These are phyloP conservation scores for Cheracebus regulus DNA, from an alignment of 2,797 vertebrate species.

Conservation along the genomic window DNA sequence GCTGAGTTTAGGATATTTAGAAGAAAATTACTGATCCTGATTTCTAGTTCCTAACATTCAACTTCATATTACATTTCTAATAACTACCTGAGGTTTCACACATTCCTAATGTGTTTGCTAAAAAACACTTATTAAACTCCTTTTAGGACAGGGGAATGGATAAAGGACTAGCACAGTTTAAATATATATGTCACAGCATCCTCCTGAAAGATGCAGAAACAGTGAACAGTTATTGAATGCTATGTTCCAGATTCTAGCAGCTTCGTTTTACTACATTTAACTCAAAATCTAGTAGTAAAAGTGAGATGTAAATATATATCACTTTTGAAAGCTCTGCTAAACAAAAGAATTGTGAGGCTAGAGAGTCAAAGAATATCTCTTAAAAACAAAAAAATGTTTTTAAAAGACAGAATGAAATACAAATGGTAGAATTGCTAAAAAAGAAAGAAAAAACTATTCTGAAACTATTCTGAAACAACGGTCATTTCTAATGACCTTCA, in stretches of 20 bases:
- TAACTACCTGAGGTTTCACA: neutral
- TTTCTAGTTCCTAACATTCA: neutral
- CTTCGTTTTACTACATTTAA: neutral
- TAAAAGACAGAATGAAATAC: neutral
- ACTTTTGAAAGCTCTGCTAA: neutral
- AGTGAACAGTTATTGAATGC: neutral
- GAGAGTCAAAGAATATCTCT: neutral
- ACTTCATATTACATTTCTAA: neutral
- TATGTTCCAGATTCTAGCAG: neutral
- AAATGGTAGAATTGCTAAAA: neutral
- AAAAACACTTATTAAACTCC: neutral
- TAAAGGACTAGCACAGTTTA: neutral
- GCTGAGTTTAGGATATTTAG: neutral
- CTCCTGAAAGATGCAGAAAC: neutral
- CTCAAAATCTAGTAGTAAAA: neutral
- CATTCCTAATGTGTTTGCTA: neutral
- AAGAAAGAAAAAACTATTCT: neutral
- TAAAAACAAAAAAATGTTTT: neutral
- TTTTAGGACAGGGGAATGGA: neutral
- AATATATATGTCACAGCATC: rapidly evolving
- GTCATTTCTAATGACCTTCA: neutral
- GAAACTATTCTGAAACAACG: neutral
- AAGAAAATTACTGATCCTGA: neutral
- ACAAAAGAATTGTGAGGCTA: neutral
- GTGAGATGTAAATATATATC: neutral